Percentiles rank a stretch among this genome's conserved stretches.
Evolutionary conservation across 2,797 vertebrate genomes (phyloP).

Genomic region (Nasua narica): DNA sequence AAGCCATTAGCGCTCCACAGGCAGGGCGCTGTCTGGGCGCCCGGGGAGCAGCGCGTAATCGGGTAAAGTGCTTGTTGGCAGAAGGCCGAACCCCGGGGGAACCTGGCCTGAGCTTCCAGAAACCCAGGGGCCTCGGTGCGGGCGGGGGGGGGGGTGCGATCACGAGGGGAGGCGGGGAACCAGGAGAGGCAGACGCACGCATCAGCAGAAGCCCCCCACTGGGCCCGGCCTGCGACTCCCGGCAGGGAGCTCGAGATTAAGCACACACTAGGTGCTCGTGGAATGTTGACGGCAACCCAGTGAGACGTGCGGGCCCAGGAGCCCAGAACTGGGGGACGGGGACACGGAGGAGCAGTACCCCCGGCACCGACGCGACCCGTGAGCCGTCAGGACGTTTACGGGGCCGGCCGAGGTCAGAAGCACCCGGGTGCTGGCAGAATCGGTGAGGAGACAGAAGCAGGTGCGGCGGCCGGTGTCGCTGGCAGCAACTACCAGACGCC

Average conservation of each 20-base stretch:
- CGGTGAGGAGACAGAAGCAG: not conserved
- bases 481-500: too few species aligned
- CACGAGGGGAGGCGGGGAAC: too few species aligned
- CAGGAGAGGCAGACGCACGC: not conserved
- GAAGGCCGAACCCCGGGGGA: not conserved
- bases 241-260: not conserved
- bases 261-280: not conserved
- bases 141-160: fast-evolving
- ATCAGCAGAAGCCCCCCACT: fast-evolving
- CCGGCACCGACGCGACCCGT: fast-evolving
- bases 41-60: not conserved
- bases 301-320: not conserved
- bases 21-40: not conserved
- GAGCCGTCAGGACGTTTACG: not conserved
- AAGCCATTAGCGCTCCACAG: not conserved
- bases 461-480: fast-evolving
- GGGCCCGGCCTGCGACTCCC: not conserved
- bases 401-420: not conserved
- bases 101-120: not conserved
- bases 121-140: not conserved
- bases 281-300: not conserved
- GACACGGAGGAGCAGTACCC: not conserved
- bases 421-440: fast-evolving
- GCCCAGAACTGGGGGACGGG: not conserved
- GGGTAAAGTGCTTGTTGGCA: not conserved